Evolutionary conservation across 1,140 invertebrate species (phyloP), one percentile per base, ranked within the genome.

Genomic region (Drosophila tropicalis): DNA sequence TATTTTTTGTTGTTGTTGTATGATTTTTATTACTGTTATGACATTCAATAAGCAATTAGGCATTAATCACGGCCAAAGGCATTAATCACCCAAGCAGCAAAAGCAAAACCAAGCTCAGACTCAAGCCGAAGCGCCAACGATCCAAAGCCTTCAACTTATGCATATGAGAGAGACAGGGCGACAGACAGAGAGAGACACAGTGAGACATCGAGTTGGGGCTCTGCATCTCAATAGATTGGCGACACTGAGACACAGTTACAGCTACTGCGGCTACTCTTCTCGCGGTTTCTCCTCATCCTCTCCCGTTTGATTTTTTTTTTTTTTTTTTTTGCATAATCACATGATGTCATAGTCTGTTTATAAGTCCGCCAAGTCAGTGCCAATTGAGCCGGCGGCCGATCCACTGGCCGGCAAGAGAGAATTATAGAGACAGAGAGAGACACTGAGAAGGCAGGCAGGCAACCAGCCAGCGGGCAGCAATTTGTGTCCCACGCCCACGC

Each of bases 31-130:
- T 87, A 86, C 83, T 86, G 79, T 87, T 86, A 86, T 86, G 84
- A 86, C 83, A 86, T 87, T 86, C 84, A 86, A 77, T 80, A 80
- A 79, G 79, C 83, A 86, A 86, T 86, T 86, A 80, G 79, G 79
- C 80, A 86, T 86, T 87, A 86, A 86, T 86, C 83, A 86, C 74
- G 65, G 71, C 69, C 63, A 66, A 57, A 69, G 78, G 63, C 36
- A 76, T 57, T 57, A 64, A 47, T 63, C 55, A 58, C 51, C 51
- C 36, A 36, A 22, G 54, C 15, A n/a, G 10, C 34, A 39, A 19
- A 29, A 61, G 55, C 32, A 44, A 62, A 1, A 22, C 34, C 57
- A 70, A 54, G 62, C 56, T 80, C 72, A 65, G 77, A 70, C 69
- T 61, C 22, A 60, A 62, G 58, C 47, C 4, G 34, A 40, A 81